A percentile compares a stretch with the other conserved stretches of the same genome.
These are phyloP conservation scores for Pseudochirops cupreus DNA, from an alignment of 2,797 vertebrate species.

Conservation along the genomic window DNA sequence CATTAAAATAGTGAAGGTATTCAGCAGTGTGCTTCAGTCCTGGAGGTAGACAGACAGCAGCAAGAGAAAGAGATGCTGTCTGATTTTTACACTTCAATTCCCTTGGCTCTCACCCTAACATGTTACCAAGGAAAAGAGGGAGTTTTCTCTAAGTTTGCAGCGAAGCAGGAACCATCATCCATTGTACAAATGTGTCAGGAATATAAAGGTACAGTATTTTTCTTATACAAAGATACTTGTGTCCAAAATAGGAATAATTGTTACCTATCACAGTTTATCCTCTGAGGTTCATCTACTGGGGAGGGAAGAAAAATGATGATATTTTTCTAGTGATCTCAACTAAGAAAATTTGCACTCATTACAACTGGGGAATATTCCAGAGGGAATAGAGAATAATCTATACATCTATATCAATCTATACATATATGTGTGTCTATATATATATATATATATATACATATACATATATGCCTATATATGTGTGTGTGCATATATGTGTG, in stretches of 20 bases:
- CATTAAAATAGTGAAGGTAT: conserved; percentile 66
- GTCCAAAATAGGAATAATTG: conserved; percentile 9
- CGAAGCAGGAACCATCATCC: conserved; percentile 17
- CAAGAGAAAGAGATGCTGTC: conserved; percentile 37
- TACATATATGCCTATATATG: accelerated
- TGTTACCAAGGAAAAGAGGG: conserved; percentile 19
- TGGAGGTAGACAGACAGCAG: conserved; percentile 58
- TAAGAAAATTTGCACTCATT: not conserved
- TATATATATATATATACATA: not conserved
- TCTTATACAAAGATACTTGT: conserved; percentile 29
- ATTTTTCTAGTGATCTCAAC: not conserved
- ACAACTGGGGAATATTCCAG: not conserved
- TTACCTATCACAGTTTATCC: not conserved
- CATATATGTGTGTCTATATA: no score
- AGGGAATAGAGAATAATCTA: not conserved
- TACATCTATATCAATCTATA: not conserved
- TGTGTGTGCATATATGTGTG: not conserved
- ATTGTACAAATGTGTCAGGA: conserved; percentile 11
- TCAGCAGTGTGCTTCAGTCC: conserved; percentile 20
- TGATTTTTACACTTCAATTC: conserved; percentile 60
- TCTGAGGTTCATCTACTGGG: not conserved
- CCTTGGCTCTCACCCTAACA: conserved; percentile 34
- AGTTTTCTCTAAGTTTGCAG: not conserved
- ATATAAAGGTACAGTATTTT: not conserved
- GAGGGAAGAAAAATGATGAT: not conserved